Base-by-base conservation (phyloP, 2,797 vertebrate species). In the Pempheris klunzingeri region DNA sequence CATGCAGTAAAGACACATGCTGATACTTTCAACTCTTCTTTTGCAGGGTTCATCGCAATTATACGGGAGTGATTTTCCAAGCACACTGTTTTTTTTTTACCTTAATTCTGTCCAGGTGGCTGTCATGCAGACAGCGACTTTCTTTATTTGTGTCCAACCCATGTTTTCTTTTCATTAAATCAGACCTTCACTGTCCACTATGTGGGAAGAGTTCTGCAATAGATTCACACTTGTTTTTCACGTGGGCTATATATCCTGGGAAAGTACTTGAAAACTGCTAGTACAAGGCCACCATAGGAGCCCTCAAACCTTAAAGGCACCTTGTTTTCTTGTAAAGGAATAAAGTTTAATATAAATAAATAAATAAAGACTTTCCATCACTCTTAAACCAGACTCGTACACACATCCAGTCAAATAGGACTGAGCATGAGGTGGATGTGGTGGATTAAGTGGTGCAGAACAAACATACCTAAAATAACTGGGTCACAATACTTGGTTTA, bases 91-190 rank as follows among this genome's bases (percentile, higher is more conserved):
- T 34, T 49, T 54, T 46, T 52, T n/a, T 30, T n/a, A n/a, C n/a
- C 7, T 62, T 46, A 53, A 66, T 36, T 75, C 20, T 15, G 13
- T 13, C 49, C 24, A 74, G 66, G 61, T 67, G 65, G 30, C 36
- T 60, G n/a, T 57, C 38, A n/a, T 7, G 39, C 26, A 34, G 39
- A 22, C 32, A 39, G 4, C n/a, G 24, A 63, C 22, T 38, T 14
- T 41, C n/a, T 28, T 71, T 17, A 63, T 62, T 28, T 54, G 62
- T 55, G 49, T 28, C 62, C 34, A 49, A 41, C 18, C 3, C 7
- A 8, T 41, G 26, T 57, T 24, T 70, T 49, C 2, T 8, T 53
- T 50, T 73, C 8, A 28, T 60, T 47, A 15, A 52, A 65, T 59
- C 7, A 38, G 24, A 67, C 39, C 12, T 28, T 49, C 3, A 59